Conservation (phyloP, 1,140 invertebrate genomes). For the Drosophila ercepeae region DNA sequence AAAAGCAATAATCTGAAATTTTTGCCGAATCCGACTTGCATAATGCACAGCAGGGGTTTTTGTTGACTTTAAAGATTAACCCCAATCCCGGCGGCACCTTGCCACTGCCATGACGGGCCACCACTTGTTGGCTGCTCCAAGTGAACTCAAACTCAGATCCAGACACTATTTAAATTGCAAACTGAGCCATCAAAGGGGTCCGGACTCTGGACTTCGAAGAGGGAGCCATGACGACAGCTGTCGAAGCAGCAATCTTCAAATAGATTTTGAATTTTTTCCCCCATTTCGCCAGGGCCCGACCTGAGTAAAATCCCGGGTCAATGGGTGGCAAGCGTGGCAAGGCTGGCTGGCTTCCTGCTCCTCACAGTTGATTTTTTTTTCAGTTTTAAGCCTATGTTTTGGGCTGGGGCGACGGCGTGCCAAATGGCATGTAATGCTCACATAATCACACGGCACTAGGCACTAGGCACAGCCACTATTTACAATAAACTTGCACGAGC, state of each 20-base stretch:
- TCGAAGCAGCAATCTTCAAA: slow-evolving; percentile 52
- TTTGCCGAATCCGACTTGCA: slow-evolving; percentile 16
- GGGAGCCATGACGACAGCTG: slow-evolving; percentile 30
- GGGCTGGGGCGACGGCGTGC: slow-evolving; percentile 50
- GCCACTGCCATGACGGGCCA: slow-evolving; percentile 36
- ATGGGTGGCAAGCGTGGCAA: slow-evolving; percentile 55
- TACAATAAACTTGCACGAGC: slow-evolving; percentile 46
- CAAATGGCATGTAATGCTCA: slow-evolving; percentile 71
- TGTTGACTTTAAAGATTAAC: slow-evolving; percentile 37
- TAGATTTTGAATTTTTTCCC: slow-evolving; percentile 52
- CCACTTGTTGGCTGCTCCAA: slow-evolving; percentile 33
- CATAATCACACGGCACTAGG: slow-evolving; percentile 39
- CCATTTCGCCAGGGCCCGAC: not conserved
- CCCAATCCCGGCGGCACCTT: slow-evolving; percentile 48
- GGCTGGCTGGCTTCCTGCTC: slow-evolving; percentile 53
- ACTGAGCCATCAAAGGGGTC: slow-evolving; percentile 31
- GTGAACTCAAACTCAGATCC: slow-evolving; percentile 19
- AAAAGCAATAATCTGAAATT: slow-evolving; percentile 9
- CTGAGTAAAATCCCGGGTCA: slow-evolving; percentile 35
- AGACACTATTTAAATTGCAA: slow-evolving; percentile 14
- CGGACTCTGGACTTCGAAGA: slow-evolving; percentile 3
- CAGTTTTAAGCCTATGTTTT: not conserved
- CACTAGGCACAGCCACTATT: slow-evolving; percentile 41
- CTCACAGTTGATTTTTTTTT: slow-evolving; percentile 8
- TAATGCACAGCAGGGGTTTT: slow-evolving; percentile 10